Percentiles rank a stretch among this genome's conserved stretches.
phyloP scores from a whole-genome alignment of 2,797 vertebrate species.

The Meriones psammophilus region DNA sequence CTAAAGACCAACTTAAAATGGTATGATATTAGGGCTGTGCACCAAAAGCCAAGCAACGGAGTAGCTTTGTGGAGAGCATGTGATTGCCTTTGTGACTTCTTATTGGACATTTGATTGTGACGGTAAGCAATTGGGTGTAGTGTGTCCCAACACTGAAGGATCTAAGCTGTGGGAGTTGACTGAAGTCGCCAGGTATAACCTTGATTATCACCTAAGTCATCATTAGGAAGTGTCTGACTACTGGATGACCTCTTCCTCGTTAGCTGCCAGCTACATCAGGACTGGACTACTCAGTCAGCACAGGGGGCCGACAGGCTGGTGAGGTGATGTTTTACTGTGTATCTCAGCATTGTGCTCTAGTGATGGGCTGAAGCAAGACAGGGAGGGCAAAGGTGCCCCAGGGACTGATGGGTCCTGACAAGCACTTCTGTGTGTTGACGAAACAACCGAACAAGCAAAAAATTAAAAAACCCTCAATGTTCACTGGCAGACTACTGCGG shows the following conservation, averaged over 20 bases:
- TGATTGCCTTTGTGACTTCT: conserved; percentile 3
- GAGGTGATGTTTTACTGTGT: not conserved
- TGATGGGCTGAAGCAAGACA: not conserved
- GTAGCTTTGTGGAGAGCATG: not conserved
- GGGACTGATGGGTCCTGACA: not conserved
- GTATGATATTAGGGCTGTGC: not conserved
- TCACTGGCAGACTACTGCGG: not conserved
- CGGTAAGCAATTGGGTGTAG: too few relatives aligned
- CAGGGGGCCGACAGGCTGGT: not conserved
- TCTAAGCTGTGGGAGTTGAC: not conserved
- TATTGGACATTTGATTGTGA: not conserved
- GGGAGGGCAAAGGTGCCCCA: not conserved
- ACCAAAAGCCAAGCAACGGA: conserved; percentile 7
- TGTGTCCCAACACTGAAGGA: not conserved
- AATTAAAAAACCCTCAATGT: not conserved
- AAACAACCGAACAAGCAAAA: not conserved
- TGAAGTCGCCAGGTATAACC: not conserved
- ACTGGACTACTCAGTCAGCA: not conserved
- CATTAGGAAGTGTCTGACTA: conserved; percentile 12
- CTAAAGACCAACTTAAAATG: not conserved
- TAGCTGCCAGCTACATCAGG: not conserved
- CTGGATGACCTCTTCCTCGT: not conserved
- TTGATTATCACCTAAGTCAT: not conserved
- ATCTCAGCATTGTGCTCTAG: not conserved
- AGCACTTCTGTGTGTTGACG: not conserved